Percentiles rank a stretch among this genome's conserved stretches.
Evolutionary conservation across 2,888 invertebrate genomes (phyloP).

Genomic region (Oxyscelio sp.): DNA sequence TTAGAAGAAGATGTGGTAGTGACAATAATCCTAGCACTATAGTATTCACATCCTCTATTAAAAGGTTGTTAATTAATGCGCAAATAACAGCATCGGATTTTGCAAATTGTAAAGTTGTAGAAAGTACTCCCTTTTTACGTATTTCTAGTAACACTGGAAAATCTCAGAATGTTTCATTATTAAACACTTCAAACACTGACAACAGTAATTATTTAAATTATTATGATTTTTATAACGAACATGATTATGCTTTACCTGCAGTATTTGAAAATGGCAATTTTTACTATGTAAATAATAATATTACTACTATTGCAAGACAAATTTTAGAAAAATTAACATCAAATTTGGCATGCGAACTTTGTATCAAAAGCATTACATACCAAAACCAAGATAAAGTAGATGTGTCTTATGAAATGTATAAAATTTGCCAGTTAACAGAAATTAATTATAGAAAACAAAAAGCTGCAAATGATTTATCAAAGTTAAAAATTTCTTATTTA

Average conservation of each 20-base stretch:
- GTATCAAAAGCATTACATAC: not conserved
- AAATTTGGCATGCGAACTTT: not conserved
- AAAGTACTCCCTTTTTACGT: not conserved
- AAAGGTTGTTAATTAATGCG: not conserved
- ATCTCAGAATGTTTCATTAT: not conserved
- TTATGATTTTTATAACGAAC: too few species aligned
- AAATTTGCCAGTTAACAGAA: not conserved
- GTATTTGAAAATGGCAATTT: not conserved
- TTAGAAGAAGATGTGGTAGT: conserved; percentile 12
- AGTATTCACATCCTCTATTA: not conserved
- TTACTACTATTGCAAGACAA: not conserved
- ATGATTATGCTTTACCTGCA: not conserved
- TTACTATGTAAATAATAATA: not conserved
- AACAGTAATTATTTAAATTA: not conserved
- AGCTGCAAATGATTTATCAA: not conserved
- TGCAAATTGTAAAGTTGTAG: not conserved
- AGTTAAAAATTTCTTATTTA: too few species aligned
- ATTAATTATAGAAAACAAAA: not conserved
- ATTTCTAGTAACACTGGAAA: not conserved
- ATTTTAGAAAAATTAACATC: not conserved
- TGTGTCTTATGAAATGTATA: not conserved
- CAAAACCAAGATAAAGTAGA: not conserved
- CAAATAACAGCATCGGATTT: not conserved
- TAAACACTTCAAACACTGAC: not conserved
- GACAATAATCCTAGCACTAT: too few species aligned